phyloP scores from a whole-genome alignment of 1,140 invertebrate species.

The Vollenhovia emeryi region DNA sequence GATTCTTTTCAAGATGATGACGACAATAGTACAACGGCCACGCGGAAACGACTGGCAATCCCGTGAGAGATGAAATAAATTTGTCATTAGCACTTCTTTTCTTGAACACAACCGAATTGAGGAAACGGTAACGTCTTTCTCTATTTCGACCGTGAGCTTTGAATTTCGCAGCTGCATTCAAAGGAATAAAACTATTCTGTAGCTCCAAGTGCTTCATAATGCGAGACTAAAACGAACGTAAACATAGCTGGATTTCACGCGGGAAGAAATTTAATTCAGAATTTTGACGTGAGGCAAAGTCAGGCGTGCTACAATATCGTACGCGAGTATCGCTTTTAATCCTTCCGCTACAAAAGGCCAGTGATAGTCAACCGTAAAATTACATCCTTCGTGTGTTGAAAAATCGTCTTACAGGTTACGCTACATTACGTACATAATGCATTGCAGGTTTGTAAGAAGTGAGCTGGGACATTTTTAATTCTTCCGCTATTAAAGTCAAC shows the following conservation, averaged over 20 bases:
- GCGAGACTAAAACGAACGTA: background rate
- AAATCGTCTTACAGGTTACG: slow-evolving; percentile 32
- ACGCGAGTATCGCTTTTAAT: slow-evolving; percentile 34
- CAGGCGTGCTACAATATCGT: background rate
- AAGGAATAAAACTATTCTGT: background rate
- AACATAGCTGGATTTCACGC: background rate
- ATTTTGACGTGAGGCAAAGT: slow-evolving; percentile 16
- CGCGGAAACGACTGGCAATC: slow-evolving; percentile 32
- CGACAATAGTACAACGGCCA: slow-evolving; percentile 41
- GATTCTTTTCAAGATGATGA: slow-evolving; percentile 54
- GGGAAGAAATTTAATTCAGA: slow-evolving; percentile 33
- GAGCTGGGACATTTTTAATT: slow-evolving; percentile 28
- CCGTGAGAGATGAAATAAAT: slow-evolving; percentile 20
- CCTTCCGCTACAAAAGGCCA: slow-evolving; percentile 40
- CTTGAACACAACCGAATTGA: background rate
- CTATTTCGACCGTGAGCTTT: background rate
- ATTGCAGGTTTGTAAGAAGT: slow-evolving; percentile 29
- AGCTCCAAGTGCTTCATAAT: background rate
- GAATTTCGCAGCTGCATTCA: background rate
- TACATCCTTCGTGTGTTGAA: slow-evolving; percentile 32
- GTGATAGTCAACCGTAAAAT: slow-evolving; percentile 55
- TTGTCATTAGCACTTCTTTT: background rate
- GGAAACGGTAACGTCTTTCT: background rate
- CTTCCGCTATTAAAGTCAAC: slow-evolving; percentile 32
- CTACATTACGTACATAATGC: slow-evolving; percentile 43